These are phyloP conservation scores for Gallinago media DNA, from an alignment of 2,113 vertebrate species.

Conservation along the genomic window DNA sequence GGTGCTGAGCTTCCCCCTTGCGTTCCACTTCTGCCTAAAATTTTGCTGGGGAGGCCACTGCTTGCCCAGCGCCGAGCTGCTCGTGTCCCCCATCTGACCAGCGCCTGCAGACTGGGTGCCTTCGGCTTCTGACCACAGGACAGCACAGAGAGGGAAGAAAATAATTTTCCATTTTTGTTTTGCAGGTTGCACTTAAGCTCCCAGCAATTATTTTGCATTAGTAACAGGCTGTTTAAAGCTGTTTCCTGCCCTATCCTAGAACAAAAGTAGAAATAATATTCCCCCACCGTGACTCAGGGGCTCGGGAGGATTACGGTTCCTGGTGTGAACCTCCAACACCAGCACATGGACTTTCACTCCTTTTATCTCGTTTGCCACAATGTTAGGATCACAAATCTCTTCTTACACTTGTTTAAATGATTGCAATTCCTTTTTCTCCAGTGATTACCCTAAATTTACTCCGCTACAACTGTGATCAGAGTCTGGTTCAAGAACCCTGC, in stretches of 20 bases:
- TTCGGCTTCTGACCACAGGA: not conserved
- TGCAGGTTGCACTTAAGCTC: not conserved
- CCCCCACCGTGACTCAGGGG: not conserved
- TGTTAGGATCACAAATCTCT: not conserved
- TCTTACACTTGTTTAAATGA: not conserved
- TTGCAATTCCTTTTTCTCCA: not conserved
- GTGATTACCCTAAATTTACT: not conserved
- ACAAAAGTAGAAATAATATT: not conserved
- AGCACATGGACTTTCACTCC: not conserved
- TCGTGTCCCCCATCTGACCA: not conserved
- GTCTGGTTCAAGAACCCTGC: not conserved
- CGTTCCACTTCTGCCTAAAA: not conserved
- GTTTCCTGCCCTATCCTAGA: not conserved
- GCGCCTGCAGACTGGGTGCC: not conserved
- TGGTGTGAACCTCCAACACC: not conserved
- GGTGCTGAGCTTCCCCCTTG: constrained; percentile 31
- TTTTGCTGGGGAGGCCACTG: not conserved
- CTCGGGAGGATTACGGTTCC: not conserved
- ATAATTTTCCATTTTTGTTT: not conserved
- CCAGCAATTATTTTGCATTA: not conserved
- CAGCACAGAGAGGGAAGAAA: not conserved
- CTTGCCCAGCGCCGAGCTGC: not conserved
- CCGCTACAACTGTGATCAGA: not conserved
- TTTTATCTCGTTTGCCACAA: not conserved
- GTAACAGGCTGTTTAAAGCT: not conserved